Conservation (phyloP, 1,140 invertebrate species). For the Nomia melanderi region DNA sequence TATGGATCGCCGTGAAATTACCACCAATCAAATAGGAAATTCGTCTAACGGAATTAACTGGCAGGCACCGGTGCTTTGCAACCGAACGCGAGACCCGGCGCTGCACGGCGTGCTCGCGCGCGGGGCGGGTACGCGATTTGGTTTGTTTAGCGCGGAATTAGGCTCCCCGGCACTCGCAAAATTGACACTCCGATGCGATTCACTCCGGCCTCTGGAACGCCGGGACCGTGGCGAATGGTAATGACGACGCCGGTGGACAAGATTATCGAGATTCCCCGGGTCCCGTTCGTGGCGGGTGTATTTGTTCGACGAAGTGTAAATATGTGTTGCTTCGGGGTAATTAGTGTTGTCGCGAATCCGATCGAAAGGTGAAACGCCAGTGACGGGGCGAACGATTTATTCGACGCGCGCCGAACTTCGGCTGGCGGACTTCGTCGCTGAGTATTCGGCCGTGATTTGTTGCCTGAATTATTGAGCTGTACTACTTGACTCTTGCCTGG, state of each 20-base stretch:
- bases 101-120: background rate
- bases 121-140: background rate
- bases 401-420: too few relatives aligned
- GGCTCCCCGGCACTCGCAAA: background rate
- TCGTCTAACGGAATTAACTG: slow-evolving; percentile 22
- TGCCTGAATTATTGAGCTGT: too few relatives aligned
- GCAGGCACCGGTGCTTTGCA: background rate
- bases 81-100: background rate
- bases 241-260: background rate
- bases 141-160: background rate
- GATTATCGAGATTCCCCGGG: background rate
- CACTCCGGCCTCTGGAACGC: background rate
- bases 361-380: too few relatives aligned
- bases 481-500: too few relatives aligned
- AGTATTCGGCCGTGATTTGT: too few relatives aligned
- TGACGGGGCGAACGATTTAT: too few relatives aligned
- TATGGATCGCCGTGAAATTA: slow-evolving; percentile 37
- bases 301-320: too few relatives aligned
- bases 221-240: background rate
- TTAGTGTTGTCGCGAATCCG: too few relatives aligned
- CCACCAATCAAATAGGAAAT: slow-evolving; percentile 20
- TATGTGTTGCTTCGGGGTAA: too few relatives aligned
- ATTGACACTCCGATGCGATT: background rate
- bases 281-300: background rate
- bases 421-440: too few relatives aligned